Base-by-base conservation (phyloP, 2,888 invertebrate genomes). In the Morpho achilles region DNA sequence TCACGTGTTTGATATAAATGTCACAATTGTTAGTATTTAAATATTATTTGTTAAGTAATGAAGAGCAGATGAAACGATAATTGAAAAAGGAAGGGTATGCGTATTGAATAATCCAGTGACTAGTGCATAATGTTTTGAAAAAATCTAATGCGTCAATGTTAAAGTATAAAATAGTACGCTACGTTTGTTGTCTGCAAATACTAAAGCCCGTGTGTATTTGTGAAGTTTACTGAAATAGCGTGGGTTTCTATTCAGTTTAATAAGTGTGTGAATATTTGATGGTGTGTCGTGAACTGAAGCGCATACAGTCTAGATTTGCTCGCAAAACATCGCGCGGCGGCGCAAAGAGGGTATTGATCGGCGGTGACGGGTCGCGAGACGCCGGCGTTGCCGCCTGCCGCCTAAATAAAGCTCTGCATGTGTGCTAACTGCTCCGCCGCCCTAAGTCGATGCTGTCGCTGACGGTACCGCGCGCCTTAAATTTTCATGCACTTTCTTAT, bases 331-430 rank as follows among this genome's bases (percentile, higher is more conserved):
- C 78, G 77, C 87, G 89, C 89, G 86, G 76, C 88, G 89, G 89
- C 90, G 89, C 89, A 84, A 77, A 73, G 84, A 70, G 85, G 82
- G 87, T 90, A 90, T 90, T 89, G 90, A 90, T 90, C 88, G 88
- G 80, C 80, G 81, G 77, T 76, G 79, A 77, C 79, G 81, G 77
- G 82, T 76, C 80, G 84, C 82, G 81, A 87, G 88, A 87, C 87
- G 87, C 86, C 84, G 87, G 84, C 87, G 87, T 85, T 82, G 77
- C 77, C 77, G 77, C 77, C 79, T 72, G 84, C 86, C 86, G 86
- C 88, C 87, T 89, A 90, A 89, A 89, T 88, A 87, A 88, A 88
- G 86, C 87, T 86, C 80, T 74, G 84, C 85, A 85, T 89, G 87
- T 87, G 85, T 83, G 82, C 76, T 76, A 70, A 70, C 73, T 74